A percentile compares a stretch with the other conserved stretches of the same genome.
Conservation (phyloP, 2,113 vertebrate species). For the Hippocampus abdominalis region DNA sequence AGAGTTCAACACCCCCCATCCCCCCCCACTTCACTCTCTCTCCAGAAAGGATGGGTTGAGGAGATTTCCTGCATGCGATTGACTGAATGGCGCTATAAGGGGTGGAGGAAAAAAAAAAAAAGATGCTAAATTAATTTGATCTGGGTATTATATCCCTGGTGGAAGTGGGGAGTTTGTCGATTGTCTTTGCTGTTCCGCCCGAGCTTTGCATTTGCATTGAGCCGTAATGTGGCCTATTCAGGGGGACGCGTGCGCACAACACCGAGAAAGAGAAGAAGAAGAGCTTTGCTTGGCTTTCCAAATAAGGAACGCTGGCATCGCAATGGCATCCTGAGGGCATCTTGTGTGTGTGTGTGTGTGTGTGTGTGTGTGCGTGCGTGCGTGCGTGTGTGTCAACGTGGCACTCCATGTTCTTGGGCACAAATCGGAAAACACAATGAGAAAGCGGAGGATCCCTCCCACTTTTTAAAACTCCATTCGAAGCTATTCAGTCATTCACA, state of each 20-base stretch:
- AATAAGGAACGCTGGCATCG: slow-evolving; percentile 68
- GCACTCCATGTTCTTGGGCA: slow-evolving; percentile 42
- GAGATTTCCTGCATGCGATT: slow-evolving; percentile 71
- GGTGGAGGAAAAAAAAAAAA: slow-evolving; percentile 51
- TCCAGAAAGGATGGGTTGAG: slow-evolving; percentile 48
- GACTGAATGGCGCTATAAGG: slow-evolving; percentile 58
- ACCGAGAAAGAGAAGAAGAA: slow-evolving; percentile 28
- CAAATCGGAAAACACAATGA: slow-evolving; percentile 18
- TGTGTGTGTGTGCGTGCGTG: slow-evolving; percentile 5
- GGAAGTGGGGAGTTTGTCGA: slow-evolving; percentile 65
- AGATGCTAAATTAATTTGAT: slow-evolving; percentile 73
- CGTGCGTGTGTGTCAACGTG: background rate
- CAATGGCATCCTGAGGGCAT: slow-evolving; percentile 49
- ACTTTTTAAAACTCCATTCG: slow-evolving; percentile 65
- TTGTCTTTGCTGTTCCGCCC: slow-evolving; percentile 73
- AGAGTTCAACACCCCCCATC: slow-evolving; percentile 48
- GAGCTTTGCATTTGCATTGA: slow-evolving; percentile 70
- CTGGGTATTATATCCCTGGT: slow-evolving; percentile 76
- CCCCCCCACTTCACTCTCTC: background rate
- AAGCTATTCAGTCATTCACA: slow-evolving; percentile 70
- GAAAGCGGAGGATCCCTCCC: slow-evolving; percentile 51
- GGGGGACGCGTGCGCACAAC: slow-evolving; percentile 19
- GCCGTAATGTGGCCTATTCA: slow-evolving; percentile 68
- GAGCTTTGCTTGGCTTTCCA: slow-evolving; percentile 67
- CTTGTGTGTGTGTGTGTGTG: slow-evolving; percentile 1